A percentile compares a stretch with the other conserved stretches of the same genome.
phyloP scores from a whole-genome alignment of 2,888 invertebrate genomes.

The Hetaerina titia region DNA sequence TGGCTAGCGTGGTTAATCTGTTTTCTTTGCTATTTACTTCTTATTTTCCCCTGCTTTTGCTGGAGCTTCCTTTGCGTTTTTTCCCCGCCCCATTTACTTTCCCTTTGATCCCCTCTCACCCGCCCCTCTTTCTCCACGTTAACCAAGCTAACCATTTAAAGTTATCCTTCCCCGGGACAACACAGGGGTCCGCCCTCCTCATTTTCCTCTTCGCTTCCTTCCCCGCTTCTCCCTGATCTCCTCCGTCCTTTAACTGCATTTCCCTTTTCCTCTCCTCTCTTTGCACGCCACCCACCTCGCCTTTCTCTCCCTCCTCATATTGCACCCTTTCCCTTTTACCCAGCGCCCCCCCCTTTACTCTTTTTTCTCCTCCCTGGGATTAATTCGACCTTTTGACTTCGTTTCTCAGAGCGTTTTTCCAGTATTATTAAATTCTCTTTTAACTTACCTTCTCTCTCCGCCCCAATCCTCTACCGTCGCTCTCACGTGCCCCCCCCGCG shows the following conservation, averaged over 20 bases:
- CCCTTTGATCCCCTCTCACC: not conserved
- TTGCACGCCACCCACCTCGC: not conserved
- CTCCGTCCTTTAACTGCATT: not conserved
- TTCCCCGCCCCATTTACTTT: not conserved
- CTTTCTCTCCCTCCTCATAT: not conserved
- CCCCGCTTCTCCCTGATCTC: not conserved
- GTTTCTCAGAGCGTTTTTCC: conserved; percentile 28
- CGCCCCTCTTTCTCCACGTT: not conserved
- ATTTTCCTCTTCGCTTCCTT: not conserved
- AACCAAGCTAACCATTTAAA: not conserved
- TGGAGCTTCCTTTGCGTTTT: not conserved
- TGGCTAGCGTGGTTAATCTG: too few species aligned
- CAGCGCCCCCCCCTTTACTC: not conserved
- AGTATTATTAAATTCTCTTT: conserved; percentile 28
- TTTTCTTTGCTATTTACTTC: not conserved
- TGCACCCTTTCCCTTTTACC: not conserved
- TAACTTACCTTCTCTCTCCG: not conserved
- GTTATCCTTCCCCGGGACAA: not conserved
- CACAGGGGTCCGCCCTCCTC: not conserved
- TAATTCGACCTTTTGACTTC: conserved; percentile 42
- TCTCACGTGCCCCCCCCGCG: not conserved
- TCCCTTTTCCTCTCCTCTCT: not conserved
- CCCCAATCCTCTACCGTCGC: too few species aligned
- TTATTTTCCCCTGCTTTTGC: not conserved
- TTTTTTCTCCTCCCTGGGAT: not conserved